These are phyloP conservation scores for Heliothis subflexa DNA, from an alignment of 1,140 invertebrate species.

Conservation along the genomic window DNA sequence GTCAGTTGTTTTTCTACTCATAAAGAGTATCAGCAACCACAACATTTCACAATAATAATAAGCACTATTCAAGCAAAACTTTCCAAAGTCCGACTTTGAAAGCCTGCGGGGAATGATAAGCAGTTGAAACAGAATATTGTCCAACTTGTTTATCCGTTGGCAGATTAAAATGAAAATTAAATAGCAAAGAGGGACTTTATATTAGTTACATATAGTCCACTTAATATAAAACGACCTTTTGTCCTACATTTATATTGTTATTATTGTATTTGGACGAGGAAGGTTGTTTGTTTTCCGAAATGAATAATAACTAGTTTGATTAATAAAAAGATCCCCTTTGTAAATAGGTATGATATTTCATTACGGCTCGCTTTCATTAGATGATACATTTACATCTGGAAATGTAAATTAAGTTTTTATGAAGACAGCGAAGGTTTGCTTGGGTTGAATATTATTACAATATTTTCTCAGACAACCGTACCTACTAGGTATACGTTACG, in stretches of 20 bases:
- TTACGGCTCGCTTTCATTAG: neutral
- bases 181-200: slow-evolving; percentile 14
- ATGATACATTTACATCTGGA: neutral
- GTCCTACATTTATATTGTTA: slow-evolving; percentile 2
- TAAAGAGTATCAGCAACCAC: neutral
- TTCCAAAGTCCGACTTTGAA: slow-evolving; percentile 17
- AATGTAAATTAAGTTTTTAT: neutral
- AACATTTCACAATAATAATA: slow-evolving; percentile 26
- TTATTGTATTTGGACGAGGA: neutral
- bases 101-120: slow-evolving; percentile 10
- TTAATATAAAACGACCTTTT: slow-evolving; percentile 9
- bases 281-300: slow-evolving; percentile 14
- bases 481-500: no score
- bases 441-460: neutral
- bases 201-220: slow-evolving; percentile 1
- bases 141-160: slow-evolving; percentile 15
- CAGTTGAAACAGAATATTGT: slow-evolving; percentile 23
- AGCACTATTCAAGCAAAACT: slow-evolving; percentile 13
- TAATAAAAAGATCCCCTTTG: slow-evolving; percentile 9
- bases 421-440: neutral
- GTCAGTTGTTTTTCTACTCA: neutral
- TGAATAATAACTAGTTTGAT: slow-evolving; percentile 9
- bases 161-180: slow-evolving; percentile 28
- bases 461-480: no score
- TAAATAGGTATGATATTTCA: slow-evolving; percentile 25